These are phyloP conservation scores for Scaptomyza graminum DNA, from an alignment of 1,140 invertebrate genomes.

Conservation along the genomic window DNA sequence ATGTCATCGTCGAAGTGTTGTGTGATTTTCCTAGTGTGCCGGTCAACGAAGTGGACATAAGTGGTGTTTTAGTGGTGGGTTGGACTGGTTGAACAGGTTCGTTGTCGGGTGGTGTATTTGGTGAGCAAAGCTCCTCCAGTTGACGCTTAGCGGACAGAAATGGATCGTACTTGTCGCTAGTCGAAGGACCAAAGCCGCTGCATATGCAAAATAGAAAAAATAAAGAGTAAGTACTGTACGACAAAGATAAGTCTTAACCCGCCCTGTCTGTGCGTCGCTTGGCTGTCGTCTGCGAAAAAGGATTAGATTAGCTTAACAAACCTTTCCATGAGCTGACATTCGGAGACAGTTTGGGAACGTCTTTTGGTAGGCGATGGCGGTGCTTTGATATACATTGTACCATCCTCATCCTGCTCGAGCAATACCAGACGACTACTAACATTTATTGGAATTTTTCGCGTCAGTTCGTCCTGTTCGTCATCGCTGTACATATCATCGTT, in stretches of 20 bases:
- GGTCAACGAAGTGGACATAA: constrained; percentile 36
- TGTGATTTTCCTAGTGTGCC: constrained; percentile 55
- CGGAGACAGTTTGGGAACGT: constrained; percentile 5
- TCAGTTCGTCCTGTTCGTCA: not conserved
- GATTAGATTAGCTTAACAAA: constrained; percentile 43
- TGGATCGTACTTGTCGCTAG: constrained; percentile 86
- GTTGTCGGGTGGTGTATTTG: constrained; percentile 65
- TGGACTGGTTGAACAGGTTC: constrained; percentile 14
- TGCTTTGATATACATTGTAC: constrained; percentile 54
- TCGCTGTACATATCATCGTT: constrained; percentile 1
- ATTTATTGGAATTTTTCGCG: constrained; percentile 24
- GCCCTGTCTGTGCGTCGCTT: constrained; percentile 45
- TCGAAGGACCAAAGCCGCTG: constrained; percentile 70
- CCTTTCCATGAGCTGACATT: constrained; percentile 27
- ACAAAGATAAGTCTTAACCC: constrained; percentile 19
- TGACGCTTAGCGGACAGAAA: constrained; percentile 88
- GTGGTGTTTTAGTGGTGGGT: constrained; percentile 42
- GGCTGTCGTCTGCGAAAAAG: constrained; percentile 47
- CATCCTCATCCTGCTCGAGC: constrained; percentile 48
- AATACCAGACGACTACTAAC: constrained; percentile 44
- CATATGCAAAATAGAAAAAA: not conserved
- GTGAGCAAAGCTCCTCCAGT: constrained; percentile 87
- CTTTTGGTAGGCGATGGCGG: constrained; percentile 6
- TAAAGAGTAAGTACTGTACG: not conserved
- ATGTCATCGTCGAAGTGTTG: constrained; percentile 11